A percentile compares a stretch with the other conserved stretches of the same genome.
Evolutionary conservation across 1,140 invertebrate species (phyloP).

Genomic region (Cydia pomonella): DNA sequence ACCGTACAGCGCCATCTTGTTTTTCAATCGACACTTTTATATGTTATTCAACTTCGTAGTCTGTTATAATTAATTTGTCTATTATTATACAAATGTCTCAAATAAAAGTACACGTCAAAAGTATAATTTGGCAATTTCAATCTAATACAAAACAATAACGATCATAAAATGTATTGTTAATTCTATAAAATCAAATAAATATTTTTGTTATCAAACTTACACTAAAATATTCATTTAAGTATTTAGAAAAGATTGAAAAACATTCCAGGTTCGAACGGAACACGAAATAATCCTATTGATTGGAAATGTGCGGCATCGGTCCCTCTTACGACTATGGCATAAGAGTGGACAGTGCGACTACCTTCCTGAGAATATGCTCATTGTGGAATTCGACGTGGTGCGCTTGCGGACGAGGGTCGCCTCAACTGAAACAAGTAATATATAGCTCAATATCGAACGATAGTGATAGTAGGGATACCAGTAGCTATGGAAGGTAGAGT

Average conservation of each 20-base stretch:
- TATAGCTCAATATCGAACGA: conserved; percentile 34
- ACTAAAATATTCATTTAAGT: conserved; percentile 12
- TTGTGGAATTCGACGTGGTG: conserved; percentile 83
- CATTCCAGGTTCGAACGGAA: neutral
- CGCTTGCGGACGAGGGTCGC: conserved; percentile 87
- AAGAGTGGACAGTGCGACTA: conserved; percentile 61
- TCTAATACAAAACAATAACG: neutral
- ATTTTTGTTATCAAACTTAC: conserved; percentile 12
- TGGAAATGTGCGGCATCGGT: conserved; percentile 22
- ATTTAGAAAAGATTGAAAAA: conserved; percentile 6
- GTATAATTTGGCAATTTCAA: conserved; percentile 11
- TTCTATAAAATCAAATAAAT: conserved; percentile 18
- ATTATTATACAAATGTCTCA: neutral
- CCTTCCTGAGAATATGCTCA: conserved; percentile 87
- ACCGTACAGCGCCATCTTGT: too few relatives aligned
- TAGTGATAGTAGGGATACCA: too few relatives aligned
- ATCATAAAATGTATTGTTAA: neutral
- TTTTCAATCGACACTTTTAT: too few relatives aligned
- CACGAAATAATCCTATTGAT: neutral
- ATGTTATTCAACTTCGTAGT: neutral
- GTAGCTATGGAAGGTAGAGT: too few relatives aligned
- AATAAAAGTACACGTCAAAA: neutral
- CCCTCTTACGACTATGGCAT: conserved; percentile 23
- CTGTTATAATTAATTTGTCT: neutral
- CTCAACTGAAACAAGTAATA: conserved; percentile 82